Evolutionary conservation across 2,797 vertebrate genomes (phyloP).

Genomic region (Neosilurus hyrtlii): DNA sequence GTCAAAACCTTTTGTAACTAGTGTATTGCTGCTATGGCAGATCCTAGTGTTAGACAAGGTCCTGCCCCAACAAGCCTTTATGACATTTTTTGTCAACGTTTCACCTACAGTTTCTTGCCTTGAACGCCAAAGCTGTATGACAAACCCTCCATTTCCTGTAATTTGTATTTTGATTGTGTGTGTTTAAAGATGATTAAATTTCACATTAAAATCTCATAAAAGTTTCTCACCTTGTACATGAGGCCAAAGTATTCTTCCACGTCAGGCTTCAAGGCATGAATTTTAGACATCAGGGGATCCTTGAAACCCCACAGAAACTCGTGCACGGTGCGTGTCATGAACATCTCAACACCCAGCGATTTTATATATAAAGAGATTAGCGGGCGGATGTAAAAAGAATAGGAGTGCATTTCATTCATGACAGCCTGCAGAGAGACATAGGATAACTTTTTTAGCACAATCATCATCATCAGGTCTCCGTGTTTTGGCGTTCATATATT

Average conservation of each 20-base stretch:
- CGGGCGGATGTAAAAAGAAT: constrained; percentile 66
- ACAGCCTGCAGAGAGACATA: constrained; percentile 63
- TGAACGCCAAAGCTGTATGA: not conserved
- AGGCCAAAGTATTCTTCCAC: constrained; percentile 78
- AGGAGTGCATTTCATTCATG: constrained; percentile 73
- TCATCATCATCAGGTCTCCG: not conserved
- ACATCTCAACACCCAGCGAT: constrained; percentile 63
- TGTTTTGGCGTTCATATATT: not conserved
- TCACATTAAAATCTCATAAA: not conserved
- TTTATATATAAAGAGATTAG: constrained; percentile 66
- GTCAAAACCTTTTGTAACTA: not conserved
- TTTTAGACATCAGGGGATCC: constrained; percentile 71
- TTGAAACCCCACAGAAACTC: constrained; percentile 81
- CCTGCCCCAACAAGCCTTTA: not conserved
- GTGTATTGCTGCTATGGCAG: not conserved
- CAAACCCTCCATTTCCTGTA: not conserved
- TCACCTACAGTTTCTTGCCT: not conserved
- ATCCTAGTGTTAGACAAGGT: not conserved
- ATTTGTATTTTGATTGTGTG: not conserved
- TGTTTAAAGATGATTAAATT: not conserved
- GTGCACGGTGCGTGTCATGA: constrained; percentile 73
- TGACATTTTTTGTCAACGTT: not conserved
- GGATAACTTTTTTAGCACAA: not conserved
- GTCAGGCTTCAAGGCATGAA: constrained; percentile 69
- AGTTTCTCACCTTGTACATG: constrained; percentile 77